A percentile compares a stretch with the other conserved stretches of the same genome.
phyloP scores from a whole-genome alignment of 2,113 vertebrate species.

The Gnathonemus echidnorhynchus region DNA sequence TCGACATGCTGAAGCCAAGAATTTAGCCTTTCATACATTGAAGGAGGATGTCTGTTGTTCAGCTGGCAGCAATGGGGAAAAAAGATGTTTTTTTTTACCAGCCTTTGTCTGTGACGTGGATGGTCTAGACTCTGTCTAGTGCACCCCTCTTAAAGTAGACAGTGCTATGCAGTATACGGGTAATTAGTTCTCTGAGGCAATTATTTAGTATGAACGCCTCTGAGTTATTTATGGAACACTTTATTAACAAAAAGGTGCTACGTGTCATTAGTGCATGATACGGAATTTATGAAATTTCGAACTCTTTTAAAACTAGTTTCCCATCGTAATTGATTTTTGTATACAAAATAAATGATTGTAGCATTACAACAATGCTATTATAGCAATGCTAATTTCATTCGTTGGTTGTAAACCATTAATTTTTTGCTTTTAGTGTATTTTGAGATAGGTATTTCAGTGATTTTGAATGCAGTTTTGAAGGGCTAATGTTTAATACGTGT shows the following conservation, averaged over 20 bases:
- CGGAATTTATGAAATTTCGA: not conserved
- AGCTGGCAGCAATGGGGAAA: not conserved
- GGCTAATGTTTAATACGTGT: not conserved
- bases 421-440: not conserved
- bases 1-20: not conserved
- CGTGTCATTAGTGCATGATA: not conserved
- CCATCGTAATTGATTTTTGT: not conserved
- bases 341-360: not conserved
- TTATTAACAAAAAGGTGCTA: not conserved
- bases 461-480: not conserved
- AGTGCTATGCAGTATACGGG: not conserved
- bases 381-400: not conserved
- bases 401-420: not conserved
- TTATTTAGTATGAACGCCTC: slow-evolving; percentile 2
- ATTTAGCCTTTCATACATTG: not conserved
- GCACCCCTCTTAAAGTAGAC: not conserved
- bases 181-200: not conserved
- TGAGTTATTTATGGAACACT: slow-evolving; percentile 3
- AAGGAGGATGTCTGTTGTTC: not conserved
- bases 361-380: not conserved
- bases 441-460: not conserved
- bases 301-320: not conserved
- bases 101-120: not conserved
- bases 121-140: not conserved
- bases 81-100: not conserved